Evolutionary conservation across 2,113 vertebrate genomes (phyloP), one percentile per base, ranked within the genome.

Genomic region (Sciurus niger): DNA sequence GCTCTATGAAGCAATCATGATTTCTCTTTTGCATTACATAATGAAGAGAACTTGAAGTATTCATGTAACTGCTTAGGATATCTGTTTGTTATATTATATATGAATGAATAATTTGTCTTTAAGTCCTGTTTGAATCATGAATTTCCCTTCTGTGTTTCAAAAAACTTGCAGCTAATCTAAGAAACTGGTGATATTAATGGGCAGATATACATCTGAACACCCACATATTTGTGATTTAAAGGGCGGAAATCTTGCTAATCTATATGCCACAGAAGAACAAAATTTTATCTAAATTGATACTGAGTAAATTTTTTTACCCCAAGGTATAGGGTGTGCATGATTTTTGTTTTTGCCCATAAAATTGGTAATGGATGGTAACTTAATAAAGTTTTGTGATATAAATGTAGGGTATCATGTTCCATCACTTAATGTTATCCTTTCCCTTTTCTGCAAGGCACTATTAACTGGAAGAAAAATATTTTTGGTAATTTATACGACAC

Each of bases 381-480:
- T 97, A 97, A 98, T 98, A 98, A 83, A 97, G 98, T 97, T 99
- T 99, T 99, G 99, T 99, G 99, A 99, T 99, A 99, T 99, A 99
- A 99, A 99, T 99, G 98, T 99, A 99, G 99, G 95, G 98, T 98
- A 98, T 98, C 98, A 98, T 96, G 98, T 98, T 99, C 97, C 97
- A 98, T 97, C 97, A 98, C 98, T 98, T 97, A 98, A 93, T 98
- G 96, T 98, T 98, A 98, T 98, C 98, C 98, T 98, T 98, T 98
- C 98, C 98, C 98, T 98, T 98, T 98, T 98, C 98, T 99, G 98
- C 98, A 98, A 98, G 98, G 98, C 98, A 99, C 98, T 99, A 96
- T 99, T 99, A 98, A 98, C 98, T 98, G 97, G 98, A 99, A 98
- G 97, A 98, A 97, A 98, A 97, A 97, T 48, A 72, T 93, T 97